Percentiles rank a stretch among this genome's conserved stretches.
These are phyloP conservation scores for Tipula helvola DNA, from an alignment of 2,888 invertebrate species.

Conservation along the genomic window DNA sequence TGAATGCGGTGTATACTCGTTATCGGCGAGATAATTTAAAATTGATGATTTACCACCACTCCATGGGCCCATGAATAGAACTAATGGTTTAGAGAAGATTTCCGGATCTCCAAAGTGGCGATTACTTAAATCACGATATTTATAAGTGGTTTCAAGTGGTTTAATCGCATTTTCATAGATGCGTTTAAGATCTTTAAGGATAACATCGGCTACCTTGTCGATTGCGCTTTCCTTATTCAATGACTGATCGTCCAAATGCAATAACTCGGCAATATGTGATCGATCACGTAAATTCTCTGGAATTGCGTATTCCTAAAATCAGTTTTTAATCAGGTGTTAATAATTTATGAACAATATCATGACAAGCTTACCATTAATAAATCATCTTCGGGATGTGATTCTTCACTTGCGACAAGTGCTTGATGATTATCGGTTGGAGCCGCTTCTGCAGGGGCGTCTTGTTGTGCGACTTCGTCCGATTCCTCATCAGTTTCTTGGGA, in stretches of 20 bases:
- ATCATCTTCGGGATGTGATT: conserved; percentile 49
- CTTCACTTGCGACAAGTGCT: conserved; percentile 25
- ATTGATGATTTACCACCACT: conserved; percentile 92
- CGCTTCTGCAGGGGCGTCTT: conserved; percentile 21
- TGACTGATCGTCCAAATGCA: conserved; percentile 66
- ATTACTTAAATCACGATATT: conserved; percentile 83
- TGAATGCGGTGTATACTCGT: conserved; percentile 71
- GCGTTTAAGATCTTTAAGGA: conserved; percentile 72
- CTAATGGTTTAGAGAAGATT: conserved; percentile 85
- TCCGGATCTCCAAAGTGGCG: conserved; percentile 88
- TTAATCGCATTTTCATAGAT: conserved; percentile 78
- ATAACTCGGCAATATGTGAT: conserved; percentile 65
- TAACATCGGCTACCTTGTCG: conserved; percentile 60
- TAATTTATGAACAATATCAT: neutral
- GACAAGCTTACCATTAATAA: conserved; percentile 41
- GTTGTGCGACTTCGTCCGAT: conserved; percentile 21
- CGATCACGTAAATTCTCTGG: conserved; percentile 66
- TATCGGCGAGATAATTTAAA: conserved; percentile 80
- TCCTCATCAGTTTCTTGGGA: conserved; percentile 18
- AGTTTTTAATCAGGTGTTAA: neutral
- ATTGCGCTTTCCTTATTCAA: conserved; percentile 56
- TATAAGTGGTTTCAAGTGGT: conserved; percentile 80
- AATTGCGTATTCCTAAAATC: conserved; percentile 50
- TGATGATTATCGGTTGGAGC: conserved; percentile 21
- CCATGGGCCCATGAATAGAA: conserved; percentile 93